Conservation (phyloP, 2,113 vertebrate species). For the Anas platyrhynchos region DNA sequence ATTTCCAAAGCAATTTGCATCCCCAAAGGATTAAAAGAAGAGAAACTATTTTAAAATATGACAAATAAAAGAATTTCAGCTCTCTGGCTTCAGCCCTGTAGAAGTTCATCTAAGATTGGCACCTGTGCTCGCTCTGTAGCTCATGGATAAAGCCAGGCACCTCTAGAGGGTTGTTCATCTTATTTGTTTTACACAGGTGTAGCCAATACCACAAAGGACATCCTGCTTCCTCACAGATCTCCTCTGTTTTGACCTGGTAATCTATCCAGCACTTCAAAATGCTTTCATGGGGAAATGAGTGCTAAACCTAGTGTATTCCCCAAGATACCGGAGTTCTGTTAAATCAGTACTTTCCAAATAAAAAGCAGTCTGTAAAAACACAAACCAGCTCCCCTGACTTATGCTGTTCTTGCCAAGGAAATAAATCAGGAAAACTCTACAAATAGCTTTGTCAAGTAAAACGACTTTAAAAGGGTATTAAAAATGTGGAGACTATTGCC, state of each 20-base stretch:
- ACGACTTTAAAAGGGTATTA: background rate
- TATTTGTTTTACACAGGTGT: background rate
- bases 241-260: background rate
- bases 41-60: background rate
- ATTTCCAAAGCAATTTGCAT: background rate
- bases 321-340: background rate
- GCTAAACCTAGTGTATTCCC: background rate
- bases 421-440: background rate
- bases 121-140: background rate
- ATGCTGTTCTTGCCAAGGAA: background rate
- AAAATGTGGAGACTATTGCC: background rate
- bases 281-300: background rate
- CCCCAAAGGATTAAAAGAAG: background rate
- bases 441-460: background rate
- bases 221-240: background rate
- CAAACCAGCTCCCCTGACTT: background rate
- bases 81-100: background rate
- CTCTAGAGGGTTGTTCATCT: background rate
- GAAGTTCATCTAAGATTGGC: background rate
- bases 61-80: background rate
- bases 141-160: background rate
- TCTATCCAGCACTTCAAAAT: background rate
- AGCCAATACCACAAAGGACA: background rate
- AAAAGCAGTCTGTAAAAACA: background rate
- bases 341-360: background rate